phyloP scores from a whole-genome alignment of 1,140 invertebrate genomes.

The Drosophila sechellia region DNA sequence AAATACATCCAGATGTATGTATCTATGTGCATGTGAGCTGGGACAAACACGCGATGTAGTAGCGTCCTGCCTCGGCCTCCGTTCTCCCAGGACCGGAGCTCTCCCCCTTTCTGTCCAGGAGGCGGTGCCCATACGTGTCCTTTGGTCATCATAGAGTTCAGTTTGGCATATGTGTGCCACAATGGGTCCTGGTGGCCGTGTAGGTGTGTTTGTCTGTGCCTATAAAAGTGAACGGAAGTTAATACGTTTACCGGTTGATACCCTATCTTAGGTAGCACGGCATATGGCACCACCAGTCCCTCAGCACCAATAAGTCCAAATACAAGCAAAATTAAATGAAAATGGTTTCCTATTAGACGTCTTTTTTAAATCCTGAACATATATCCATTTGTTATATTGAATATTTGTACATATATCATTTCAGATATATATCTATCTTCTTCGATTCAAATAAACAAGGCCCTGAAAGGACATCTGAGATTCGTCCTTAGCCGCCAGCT shows the following conservation, averaged over 20 bases:
- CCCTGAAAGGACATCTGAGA: not conserved
- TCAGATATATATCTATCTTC: too few species aligned
- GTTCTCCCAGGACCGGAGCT: conserved; percentile 28
- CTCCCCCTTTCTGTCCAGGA: not conserved
- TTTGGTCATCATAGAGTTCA: conserved; percentile 56
- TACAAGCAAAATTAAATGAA: too few species aligned
- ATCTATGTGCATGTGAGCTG: conserved; percentile 23
- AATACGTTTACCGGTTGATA: conserved; percentile 73
- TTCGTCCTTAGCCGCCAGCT: not conserved
- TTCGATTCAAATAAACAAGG: not conserved
- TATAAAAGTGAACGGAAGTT: conserved; percentile 81
- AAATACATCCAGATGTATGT: conserved; percentile 2
- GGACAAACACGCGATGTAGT: conserved; percentile 42
- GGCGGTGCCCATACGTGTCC: conserved; percentile 35
- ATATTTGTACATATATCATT: too few species aligned
- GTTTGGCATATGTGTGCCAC: conserved; percentile 43
- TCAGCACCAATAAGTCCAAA: not conserved
- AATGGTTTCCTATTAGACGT: not conserved
- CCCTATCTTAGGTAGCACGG: conserved; percentile 2
- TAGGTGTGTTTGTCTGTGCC: conserved; percentile 49
- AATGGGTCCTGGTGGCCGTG: not conserved
- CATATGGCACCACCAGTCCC: not conserved
- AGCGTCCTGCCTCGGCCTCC: conserved; percentile 28
- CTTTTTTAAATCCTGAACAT: too few species aligned
- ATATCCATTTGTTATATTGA: too few species aligned